Evolutionary conservation across 1,140 invertebrate species (phyloP).

Genomic region (Polypedilum pembai): DNA sequence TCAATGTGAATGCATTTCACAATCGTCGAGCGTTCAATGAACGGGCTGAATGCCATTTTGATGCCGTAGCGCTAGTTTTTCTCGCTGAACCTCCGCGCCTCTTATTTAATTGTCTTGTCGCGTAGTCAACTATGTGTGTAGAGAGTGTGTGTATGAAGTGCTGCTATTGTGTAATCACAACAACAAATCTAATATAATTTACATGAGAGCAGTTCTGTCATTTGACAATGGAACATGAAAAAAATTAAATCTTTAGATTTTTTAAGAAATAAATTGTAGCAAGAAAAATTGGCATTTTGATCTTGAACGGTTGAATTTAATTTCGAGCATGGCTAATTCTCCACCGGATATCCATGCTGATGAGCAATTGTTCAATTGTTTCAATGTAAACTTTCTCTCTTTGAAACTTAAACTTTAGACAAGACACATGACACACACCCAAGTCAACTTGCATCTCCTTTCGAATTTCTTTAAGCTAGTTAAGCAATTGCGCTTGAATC

Average conservation of each 20-base stretch:
- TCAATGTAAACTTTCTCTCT: too few species aligned
- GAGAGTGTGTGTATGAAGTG: not conserved
- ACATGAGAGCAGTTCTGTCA: too few species aligned
- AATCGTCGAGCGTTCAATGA: not conserved
- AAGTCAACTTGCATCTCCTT: not conserved
- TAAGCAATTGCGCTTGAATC: not conserved
- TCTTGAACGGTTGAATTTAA: too few species aligned
- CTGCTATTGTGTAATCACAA: not conserved
- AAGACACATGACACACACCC: not conserved
- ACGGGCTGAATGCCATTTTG: constrained; percentile 10
- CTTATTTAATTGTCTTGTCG: constrained; percentile 18
- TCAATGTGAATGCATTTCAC: constrained; percentile 17
- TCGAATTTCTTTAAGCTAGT: not conserved
- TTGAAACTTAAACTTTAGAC: too few species aligned
- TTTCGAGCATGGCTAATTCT: too few species aligned
- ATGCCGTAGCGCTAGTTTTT: constrained; percentile 16
- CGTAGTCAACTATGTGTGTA: not conserved
- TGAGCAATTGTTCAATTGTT: too few species aligned
- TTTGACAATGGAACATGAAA: too few species aligned
- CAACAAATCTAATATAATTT: too few species aligned
- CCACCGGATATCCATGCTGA: too few species aligned
- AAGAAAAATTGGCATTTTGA: too few species aligned
- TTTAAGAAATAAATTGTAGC: too few species aligned
- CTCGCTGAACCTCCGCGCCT: not conserved
- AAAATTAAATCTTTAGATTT: too few species aligned